These are phyloP conservation scores for Antechinus flavipes DNA, from an alignment of 2,113 vertebrate genomes.

Conservation along the genomic window DNA sequence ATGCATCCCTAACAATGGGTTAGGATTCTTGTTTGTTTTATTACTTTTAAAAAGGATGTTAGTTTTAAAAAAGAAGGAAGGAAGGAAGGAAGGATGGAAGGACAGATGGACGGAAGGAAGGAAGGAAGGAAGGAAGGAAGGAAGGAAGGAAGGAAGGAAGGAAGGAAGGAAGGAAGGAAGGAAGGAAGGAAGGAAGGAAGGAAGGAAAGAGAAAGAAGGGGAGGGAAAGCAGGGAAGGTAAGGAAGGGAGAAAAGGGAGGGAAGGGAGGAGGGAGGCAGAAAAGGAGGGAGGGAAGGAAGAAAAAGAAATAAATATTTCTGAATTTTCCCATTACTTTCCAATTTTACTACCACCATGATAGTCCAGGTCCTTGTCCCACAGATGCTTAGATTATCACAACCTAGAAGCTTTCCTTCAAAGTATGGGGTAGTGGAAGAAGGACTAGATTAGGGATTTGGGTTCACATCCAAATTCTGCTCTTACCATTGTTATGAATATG, in stretches of 20 bases:
- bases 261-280: no score
- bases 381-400: neutral
- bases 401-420: neutral
- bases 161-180: no score
- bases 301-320: neutral
- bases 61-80: rapidly evolving
- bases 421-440: neutral
- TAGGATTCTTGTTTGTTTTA: neutral
- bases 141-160: rapidly evolving
- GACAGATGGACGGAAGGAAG: no score
- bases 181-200: no score
- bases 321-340: neutral
- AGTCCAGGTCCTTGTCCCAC: neutral
- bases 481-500: neutral
- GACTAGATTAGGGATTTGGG: neutral
- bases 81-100: no score
- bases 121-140: no score
- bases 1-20: neutral
- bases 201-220: no score
- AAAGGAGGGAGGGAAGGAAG: no score
- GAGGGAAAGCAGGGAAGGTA: no score
- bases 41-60: conserved; percentile 1
- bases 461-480: neutral
- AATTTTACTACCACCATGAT: neutral
- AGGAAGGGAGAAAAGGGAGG: no score